Conservation (phyloP, 2,797 vertebrate genomes). For the Pteronotus mesoamericanus region DNA sequence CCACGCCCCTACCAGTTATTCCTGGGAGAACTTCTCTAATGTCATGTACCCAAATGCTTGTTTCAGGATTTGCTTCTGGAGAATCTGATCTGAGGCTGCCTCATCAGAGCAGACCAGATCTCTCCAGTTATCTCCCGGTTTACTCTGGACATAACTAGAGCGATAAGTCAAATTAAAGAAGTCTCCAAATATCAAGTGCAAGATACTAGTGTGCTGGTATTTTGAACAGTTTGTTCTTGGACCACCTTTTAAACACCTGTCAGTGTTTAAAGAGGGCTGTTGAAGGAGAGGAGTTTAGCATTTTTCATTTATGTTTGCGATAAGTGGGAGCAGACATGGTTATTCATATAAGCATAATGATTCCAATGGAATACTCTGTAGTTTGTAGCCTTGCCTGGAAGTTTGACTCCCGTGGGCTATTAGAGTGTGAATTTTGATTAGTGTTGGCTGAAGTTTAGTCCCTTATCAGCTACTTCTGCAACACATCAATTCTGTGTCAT, state of each 20-base stretch:
- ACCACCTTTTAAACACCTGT: background rate
- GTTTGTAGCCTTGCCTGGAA: background rate
- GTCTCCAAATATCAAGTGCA: background rate
- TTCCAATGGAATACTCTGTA: conserved; percentile 25
- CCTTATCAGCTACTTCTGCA: conserved; percentile 58
- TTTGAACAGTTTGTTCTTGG: background rate
- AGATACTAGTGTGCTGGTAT: background rate
- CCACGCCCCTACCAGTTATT: background rate
- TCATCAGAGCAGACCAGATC: background rate
- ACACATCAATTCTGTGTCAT: conserved; percentile 47
- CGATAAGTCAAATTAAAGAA: background rate
- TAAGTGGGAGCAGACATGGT: background rate
- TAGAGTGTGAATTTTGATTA: conserved; percentile 62
- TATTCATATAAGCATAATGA: background rate
- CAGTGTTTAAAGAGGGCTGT: background rate
- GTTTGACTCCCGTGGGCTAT: conserved; percentile 3
- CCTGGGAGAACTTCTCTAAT: background rate
- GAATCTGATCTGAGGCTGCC: background rate
- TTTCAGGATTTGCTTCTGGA: background rate
- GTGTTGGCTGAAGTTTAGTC: conserved; percentile 37
- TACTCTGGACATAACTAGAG: background rate
- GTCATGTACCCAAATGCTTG: background rate
- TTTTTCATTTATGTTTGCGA: background rate
- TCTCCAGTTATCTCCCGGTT: background rate
- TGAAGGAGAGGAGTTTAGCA: background rate